Conservation (phyloP, 2,797 vertebrate genomes). For the Anguilla marmorata region DNA sequence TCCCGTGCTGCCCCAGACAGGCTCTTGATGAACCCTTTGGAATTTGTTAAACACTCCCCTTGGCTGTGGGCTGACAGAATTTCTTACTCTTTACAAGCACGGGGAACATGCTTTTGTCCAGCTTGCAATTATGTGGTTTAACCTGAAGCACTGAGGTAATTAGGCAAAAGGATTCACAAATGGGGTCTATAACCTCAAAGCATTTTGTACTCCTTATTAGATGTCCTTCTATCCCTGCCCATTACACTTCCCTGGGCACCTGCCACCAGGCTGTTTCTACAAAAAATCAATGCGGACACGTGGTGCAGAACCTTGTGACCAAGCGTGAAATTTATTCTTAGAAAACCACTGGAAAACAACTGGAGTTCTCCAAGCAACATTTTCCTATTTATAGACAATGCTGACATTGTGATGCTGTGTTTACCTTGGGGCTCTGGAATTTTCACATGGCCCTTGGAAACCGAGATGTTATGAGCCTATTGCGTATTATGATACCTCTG, state of each 20-base stretch:
- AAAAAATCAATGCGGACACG: background rate
- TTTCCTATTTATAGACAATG: constrained; percentile 41
- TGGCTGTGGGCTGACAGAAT: constrained; percentile 11
- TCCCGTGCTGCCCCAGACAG: background rate
- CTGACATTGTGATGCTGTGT: constrained; percentile 38
- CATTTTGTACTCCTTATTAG: background rate
- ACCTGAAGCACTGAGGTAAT: constrained; percentile 21
- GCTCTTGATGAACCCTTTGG: constrained; percentile 8
- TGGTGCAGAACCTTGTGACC: background rate
- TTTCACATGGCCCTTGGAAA: constrained; percentile 38
- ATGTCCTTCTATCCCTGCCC: background rate
- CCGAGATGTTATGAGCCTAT: constrained; percentile 21
- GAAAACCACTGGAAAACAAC: constrained; percentile 23
- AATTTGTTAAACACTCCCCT: constrained; percentile 15
- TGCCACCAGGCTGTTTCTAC: background rate
- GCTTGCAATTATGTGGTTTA: constrained; percentile 21
- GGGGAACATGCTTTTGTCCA: background rate
- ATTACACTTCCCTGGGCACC: background rate
- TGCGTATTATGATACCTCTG: constrained; percentile 22
- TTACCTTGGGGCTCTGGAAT: constrained; percentile 47
- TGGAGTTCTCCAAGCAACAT: constrained; percentile 20
- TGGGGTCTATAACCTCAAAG: constrained; percentile 22
- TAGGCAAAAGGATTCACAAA: constrained; percentile 38
- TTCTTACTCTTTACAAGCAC: background rate
- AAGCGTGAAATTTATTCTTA: constrained; percentile 1